Evolutionary conservation across 2,888 invertebrate genomes (phyloP).

Genomic region (Octonoba sinensis): DNA sequence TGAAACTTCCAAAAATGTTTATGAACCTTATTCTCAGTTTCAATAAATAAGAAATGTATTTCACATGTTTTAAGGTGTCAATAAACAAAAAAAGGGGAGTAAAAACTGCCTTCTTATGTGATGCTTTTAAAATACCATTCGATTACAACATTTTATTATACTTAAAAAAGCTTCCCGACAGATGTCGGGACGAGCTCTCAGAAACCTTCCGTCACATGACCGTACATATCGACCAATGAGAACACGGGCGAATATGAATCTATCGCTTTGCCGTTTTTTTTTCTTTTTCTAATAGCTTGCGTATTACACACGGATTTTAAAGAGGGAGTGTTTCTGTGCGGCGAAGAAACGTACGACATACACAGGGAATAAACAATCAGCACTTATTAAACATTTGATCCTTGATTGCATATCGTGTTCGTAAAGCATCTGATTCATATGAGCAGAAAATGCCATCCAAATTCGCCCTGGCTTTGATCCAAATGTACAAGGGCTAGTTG

Average conservation of each 20-base stretch:
- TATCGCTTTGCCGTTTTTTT: constrained; percentile 32
- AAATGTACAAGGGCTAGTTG: constrained; percentile 24
- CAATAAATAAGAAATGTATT: too few species aligned
- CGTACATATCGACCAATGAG: constrained; percentile 56
- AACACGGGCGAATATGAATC: constrained; percentile 36
- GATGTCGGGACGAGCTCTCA: constrained; percentile 31
- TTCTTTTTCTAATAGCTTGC: constrained; percentile 4
- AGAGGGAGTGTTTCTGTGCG: background rate
- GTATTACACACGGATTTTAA: background rate
- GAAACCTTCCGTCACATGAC: constrained; percentile 33
- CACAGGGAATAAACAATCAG: too few species aligned
- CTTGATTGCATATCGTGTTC: background rate
- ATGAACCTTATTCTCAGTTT: too few species aligned
- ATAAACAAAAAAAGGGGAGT: too few species aligned
- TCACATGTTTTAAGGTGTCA: too few species aligned
- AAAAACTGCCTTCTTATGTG: too few species aligned
- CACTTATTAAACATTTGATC: background rate
- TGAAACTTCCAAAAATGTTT: too few species aligned
- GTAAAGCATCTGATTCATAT: background rate
- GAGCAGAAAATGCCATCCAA: background rate
- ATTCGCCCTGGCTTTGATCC: constrained; percentile 9
- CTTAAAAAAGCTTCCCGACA: constrained; percentile 2
- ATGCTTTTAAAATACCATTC: too few species aligned
- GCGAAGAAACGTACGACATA: too few species aligned
- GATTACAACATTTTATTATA: too few species aligned